Base-by-base conservation (phyloP, 64 coral and sea anemone genomes). In the Orbicella faveolata region DNA sequence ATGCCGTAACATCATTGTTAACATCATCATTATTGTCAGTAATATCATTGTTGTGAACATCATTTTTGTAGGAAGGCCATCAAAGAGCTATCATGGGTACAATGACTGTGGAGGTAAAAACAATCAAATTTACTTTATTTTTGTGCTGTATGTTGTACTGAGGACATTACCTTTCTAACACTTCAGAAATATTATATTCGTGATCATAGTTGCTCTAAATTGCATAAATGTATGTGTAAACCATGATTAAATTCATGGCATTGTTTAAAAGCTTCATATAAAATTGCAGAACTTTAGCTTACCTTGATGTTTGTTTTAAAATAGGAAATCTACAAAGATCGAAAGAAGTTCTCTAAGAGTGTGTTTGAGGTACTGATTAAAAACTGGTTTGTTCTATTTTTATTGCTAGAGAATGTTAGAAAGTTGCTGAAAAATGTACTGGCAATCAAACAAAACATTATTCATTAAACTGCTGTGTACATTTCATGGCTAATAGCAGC, bases 281-380 rank as follows among this genome's bases (percentile, higher is more conserved):
- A 70, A 25, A 6, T 26, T 70, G 10, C 9, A 70, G 14, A 64
- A 19, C 18, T 21, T 20, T 67, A 12, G 11, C 67, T 70, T 70
- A 26, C 21, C 20, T 70, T 70, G 67, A 10, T 23, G 9, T 25
- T 70, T 70, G n/a, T 62, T 35, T 48, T n/a, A 52, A 26, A 30
- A 77, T 61, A 98, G 96, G 96, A 98, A 93, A 98, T 98, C 80
- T 98, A 98, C 88, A 92, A 92, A 90, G 96, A 98, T 76, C 89
- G 96, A 35, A 98, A 98, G 77, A 98, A 98, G 75, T 98, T 98
- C 88, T 95, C 97, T 25, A 99, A 99, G 30, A 99, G 97, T 94
- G 97, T 99, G 30, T 99, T 99, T 96, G 97, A 99, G 97, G 97
- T 96, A 93, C 68, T 52, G 34, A 53, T 41, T 67, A 59, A 74